These are phyloP conservation scores for Phymanthus crucifer DNA, from an alignment of 92 coral and sea anemone species.

Conservation along the genomic window DNA sequence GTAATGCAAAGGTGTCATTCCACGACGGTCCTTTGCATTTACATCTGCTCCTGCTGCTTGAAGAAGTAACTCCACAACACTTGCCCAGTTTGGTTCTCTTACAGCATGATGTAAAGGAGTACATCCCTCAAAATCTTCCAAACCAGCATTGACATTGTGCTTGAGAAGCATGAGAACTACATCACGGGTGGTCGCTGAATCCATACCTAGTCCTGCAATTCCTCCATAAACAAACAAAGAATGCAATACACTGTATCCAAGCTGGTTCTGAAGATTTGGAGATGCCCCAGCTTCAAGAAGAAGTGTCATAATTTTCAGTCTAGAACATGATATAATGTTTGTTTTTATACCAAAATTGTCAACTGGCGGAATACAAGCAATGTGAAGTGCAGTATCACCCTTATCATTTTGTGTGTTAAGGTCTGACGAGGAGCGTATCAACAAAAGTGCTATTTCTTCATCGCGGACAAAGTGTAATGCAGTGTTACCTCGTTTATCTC, in stretches of 20 bases:
- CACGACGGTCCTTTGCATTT: conserved; percentile 33
- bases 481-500: conserved; percentile 38
- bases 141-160: conserved; percentile 31
- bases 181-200: neutral
- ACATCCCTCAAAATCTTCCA: conserved; percentile 45
- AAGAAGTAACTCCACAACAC: conserved; percentile 29
- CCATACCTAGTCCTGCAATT: conserved; percentile 29
- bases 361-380: neutral
- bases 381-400: conserved; percentile 40
- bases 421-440: conserved; percentile 32
- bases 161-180: conserved; percentile 28
- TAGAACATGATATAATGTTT: neutral
- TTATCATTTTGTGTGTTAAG: conserved; percentile 30
- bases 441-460: conserved; percentile 20
- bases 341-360: neutral
- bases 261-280: conserved; percentile 40
- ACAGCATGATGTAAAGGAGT: conserved; percentile 51
- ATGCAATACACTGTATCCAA: conserved; percentile 36
- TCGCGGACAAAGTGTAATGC: conserved; percentile 31
- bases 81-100: conserved; percentile 28
- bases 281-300: conserved; percentile 50
- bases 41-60: conserved; percentile 30
- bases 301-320: conserved; percentile 18
- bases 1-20: conserved; percentile 44
- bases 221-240: conserved; percentile 41